These are phyloP conservation scores for Drosophila orosa DNA, from an alignment of 1,140 invertebrate genomes.

Conservation along the genomic window DNA sequence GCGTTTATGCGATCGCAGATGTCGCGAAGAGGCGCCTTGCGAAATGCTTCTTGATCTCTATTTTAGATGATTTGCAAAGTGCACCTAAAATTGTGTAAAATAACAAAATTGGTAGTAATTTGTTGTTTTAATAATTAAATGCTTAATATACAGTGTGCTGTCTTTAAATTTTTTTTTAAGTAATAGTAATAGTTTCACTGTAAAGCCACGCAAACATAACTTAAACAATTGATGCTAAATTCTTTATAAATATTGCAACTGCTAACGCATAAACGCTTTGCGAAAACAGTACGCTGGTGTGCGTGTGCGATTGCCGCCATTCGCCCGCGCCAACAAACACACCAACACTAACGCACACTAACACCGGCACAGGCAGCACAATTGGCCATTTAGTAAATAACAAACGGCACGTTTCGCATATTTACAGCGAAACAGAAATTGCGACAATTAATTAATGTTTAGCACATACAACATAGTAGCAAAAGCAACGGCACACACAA, in stretches of 20 bases:
- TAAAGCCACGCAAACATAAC: background rate
- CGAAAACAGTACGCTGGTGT: constrained; percentile 10
- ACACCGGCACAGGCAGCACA: constrained; percentile 54
- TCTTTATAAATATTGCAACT: background rate
- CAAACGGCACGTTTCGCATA: constrained; percentile 38
- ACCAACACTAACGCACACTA: constrained; percentile 38
- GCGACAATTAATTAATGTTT: constrained; percentile 59
- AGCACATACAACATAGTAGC: constrained; percentile 37
- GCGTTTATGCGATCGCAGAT: constrained; percentile 37
- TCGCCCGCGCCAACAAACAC: constrained; percentile 63
- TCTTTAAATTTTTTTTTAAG: no score
- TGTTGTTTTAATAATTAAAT: no score
- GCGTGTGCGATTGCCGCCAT: constrained; percentile 57
- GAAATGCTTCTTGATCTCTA: no score
- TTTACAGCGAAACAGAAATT: constrained; percentile 40
- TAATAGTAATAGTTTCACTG: no score
- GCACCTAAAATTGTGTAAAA: no score
- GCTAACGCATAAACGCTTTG: constrained; percentile 37
- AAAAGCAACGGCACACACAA: constrained; percentile 8
- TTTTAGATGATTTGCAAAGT: no score
- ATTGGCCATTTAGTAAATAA: constrained; percentile 47
- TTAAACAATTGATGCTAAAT: background rate
- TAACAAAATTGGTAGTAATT: no score
- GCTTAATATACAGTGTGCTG: no score
- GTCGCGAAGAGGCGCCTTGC: background rate